These are phyloP conservation scores for Discoglossus pictus DNA, from an alignment of 2,797 vertebrate genomes.

Conservation along the genomic window DNA sequence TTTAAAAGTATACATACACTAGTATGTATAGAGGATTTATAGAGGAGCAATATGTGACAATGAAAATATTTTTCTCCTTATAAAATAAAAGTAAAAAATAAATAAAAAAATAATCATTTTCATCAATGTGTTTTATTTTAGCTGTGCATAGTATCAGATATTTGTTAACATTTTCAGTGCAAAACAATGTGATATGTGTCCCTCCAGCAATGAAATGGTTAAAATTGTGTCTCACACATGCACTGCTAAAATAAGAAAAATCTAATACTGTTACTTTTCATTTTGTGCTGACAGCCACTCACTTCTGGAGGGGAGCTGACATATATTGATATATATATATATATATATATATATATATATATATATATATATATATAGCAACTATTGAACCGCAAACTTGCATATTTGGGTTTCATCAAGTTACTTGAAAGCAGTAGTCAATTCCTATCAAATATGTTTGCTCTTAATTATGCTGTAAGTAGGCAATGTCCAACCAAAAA, in stretches of 20 bases:
- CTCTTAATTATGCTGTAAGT: constrained; percentile 2
- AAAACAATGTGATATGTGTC: not conserved
- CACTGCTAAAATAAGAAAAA: constrained; percentile 1
- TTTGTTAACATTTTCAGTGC: constrained; percentile 13
- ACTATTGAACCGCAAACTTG: not conserved
- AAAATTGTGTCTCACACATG: too few species aligned
- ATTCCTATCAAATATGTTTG: constrained; percentile 1
- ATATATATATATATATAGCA: constrained; percentile 20
- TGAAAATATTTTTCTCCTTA: constrained; percentile 44
- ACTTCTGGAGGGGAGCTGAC: constrained; percentile 15
- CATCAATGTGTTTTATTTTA: constrained; percentile 17
- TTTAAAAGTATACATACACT: constrained; percentile 40
- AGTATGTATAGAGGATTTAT: constrained; percentile 48
- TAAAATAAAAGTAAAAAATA: constrained; percentile 24
- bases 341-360: constrained; percentile 24
- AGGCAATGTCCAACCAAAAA: constrained; percentile 21
- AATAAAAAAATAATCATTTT: not conserved
- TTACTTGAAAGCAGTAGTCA: constrained; percentile 22
- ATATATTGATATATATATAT: constrained; percentile 26
- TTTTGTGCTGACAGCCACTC: constrained; percentile 12
- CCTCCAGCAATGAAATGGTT: constrained; percentile 12
- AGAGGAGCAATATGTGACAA: constrained; percentile 32
- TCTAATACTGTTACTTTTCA: constrained; percentile 20
- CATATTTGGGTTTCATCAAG: not conserved
- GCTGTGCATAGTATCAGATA: constrained; percentile 9